Percentiles rank a stretch among this genome's conserved stretches.
Evolutionary conservation across 2,113 vertebrate genomes (phyloP).

Genomic region (Todiramphus saurophagus): DNA sequence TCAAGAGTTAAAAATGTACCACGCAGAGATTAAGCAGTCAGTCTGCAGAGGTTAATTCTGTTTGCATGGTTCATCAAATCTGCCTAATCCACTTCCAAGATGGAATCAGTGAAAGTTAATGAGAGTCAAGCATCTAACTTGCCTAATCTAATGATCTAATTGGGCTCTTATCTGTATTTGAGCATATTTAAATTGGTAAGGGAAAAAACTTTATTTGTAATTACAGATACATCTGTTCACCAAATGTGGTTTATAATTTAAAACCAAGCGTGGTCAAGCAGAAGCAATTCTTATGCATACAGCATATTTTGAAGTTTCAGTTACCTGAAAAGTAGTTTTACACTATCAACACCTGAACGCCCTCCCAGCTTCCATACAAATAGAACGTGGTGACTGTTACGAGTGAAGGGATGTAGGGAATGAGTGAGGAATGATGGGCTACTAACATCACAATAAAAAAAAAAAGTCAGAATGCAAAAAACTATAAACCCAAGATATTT

Average conservation of each 20-base stretch:
- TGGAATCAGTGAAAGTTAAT: slow-evolving; percentile 46
- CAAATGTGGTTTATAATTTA: neutral
- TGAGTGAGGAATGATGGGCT: neutral
- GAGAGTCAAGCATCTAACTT: slow-evolving; percentile 25
- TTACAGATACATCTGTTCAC: neutral
- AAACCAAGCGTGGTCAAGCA: neutral
- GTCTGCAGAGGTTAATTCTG: slow-evolving; percentile 36
- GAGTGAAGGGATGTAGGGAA: neutral
- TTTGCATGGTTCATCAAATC: slow-evolving; percentile 42
- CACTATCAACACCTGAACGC: neutral
- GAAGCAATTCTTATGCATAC: neutral
- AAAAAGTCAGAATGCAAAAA: neutral
- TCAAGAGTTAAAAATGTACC: slow-evolving; percentile 2
- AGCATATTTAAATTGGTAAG: slow-evolving; percentile 3
- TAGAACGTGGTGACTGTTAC: neutral
- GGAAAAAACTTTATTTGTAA: neutral
- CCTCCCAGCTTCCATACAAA: neutral
- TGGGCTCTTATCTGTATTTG: slow-evolving; percentile 39
- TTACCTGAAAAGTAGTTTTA: neutral
- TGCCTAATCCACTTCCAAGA: slow-evolving; percentile 42
- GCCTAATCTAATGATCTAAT: slow-evolving; percentile 50
- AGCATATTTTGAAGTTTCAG: neutral
- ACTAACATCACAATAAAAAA: neutral
- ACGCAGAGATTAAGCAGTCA: neutral
- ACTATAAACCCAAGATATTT: neutral